phyloP scores from a whole-genome alignment of 2,113 vertebrate genomes.

The Aegithalos caudatus region DNA sequence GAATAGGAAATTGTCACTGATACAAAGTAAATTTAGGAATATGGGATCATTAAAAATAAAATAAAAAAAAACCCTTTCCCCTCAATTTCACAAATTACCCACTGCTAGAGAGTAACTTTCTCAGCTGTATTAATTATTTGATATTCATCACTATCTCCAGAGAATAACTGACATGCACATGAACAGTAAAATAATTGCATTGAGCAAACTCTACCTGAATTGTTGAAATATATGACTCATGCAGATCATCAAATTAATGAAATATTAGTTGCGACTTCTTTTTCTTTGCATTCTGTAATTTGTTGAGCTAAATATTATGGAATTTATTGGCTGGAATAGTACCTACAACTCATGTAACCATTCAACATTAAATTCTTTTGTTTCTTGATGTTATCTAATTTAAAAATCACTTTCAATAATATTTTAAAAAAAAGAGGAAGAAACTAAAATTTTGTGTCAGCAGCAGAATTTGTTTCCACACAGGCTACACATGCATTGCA shows the following conservation, averaged over 20 bases:
- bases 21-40: neutral
- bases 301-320: neutral
- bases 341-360: neutral
- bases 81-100: neutral
- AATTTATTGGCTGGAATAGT: neutral
- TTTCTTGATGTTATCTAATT: neutral
- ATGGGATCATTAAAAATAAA: neutral
- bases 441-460: neutral
- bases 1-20: neutral
- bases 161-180: neutral
- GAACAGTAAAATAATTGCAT: neutral
- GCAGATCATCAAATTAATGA: neutral
- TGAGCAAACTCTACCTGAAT: neutral
- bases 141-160: neutral
- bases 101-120: neutral
- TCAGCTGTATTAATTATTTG: neutral
- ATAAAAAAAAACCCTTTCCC: neutral
- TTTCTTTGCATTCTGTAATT: neutral
- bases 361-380: neutral
- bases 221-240: neutral
- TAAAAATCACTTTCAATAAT: accelerated
- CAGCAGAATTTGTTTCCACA: neutral
- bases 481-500: neutral
- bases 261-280: neutral
- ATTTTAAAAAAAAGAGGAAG: neutral